phyloP scores from a whole-genome alignment of 2,888 invertebrate species.

The Scaptomyza tumidula region DNA sequence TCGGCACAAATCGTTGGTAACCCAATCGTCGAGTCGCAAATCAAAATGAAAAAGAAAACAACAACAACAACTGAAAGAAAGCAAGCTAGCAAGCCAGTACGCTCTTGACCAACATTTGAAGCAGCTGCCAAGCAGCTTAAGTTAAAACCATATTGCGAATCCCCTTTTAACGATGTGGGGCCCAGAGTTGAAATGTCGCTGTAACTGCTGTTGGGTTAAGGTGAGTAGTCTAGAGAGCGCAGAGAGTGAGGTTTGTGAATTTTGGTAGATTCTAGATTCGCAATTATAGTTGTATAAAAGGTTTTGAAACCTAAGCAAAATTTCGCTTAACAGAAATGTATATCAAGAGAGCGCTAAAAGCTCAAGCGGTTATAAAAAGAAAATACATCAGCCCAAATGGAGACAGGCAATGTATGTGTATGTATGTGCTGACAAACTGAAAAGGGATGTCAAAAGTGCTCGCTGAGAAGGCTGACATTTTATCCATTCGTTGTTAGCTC shows the following conservation, averaged over 20 bases:
- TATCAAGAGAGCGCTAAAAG: conserved; percentile 31
- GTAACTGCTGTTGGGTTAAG: conserved; percentile 28
- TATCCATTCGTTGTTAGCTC: conserved; percentile 25
- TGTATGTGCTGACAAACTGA: conserved; percentile 36
- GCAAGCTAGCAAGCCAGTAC: conserved; percentile 29
- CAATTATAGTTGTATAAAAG: conserved; percentile 52
- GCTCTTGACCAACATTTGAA: conserved; percentile 63
- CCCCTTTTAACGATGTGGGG: conserved; percentile 28
- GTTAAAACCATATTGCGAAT: conserved; percentile 5
- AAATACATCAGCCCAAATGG: neutral
- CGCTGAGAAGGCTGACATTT: conserved; percentile 34
- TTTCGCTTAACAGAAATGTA: conserved; percentile 43
- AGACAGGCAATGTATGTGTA: neutral
- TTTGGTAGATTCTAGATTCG: conserved; percentile 36
- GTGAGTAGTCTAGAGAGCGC: conserved; percentile 8
- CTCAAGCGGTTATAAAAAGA: conserved; percentile 13
- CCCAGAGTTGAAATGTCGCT: conserved; percentile 17
- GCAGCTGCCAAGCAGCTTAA: conserved; percentile 21
- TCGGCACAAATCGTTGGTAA: conserved; percentile 33
- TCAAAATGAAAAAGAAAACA: conserved; percentile 30
- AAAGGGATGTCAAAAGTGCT: conserved; percentile 33
- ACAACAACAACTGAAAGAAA: conserved; percentile 1
- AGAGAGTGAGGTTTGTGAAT: neutral
- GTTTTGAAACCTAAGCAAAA: conserved; percentile 42
- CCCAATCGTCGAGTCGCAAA: conserved; percentile 37